Evolutionary conservation across 1,140 invertebrate species (phyloP).

Genomic region (Drosophila subpulchrella): DNA sequence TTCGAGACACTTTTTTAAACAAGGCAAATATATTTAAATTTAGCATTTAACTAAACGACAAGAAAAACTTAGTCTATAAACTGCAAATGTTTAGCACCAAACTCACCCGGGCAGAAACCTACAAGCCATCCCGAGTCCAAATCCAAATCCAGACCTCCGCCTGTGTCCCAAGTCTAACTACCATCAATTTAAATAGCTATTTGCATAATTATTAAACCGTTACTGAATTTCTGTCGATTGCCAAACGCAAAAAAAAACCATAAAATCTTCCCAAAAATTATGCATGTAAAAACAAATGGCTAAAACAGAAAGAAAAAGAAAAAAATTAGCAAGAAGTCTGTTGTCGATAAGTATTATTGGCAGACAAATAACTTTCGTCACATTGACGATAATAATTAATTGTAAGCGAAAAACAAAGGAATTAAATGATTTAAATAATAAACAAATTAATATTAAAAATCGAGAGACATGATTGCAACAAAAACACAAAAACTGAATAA

Average conservation of each 20-base stretch:
- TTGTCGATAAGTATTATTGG: constrained; percentile 83
- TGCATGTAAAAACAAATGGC: constrained; percentile 69
- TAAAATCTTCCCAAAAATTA: constrained; percentile 56
- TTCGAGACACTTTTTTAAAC: constrained; percentile 67
- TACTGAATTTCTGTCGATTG: constrained; percentile 68
- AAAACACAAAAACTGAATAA: constrained; percentile 77
- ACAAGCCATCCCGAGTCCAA: constrained; percentile 32
- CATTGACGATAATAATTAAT: constrained; percentile 84
- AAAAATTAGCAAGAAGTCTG: constrained; percentile 76
- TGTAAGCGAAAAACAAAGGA: constrained; percentile 71
- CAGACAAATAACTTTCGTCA: constrained; percentile 84
- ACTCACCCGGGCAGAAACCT: constrained; percentile 46
- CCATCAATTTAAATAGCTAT: constrained; percentile 78
- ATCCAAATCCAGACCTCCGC: constrained; percentile 35
- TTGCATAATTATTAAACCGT: constrained; percentile 78
- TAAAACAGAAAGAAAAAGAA: constrained; percentile 44
- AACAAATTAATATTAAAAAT: constrained; percentile 79
- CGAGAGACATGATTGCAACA: constrained; percentile 79
- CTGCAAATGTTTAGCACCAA: constrained; percentile 73
- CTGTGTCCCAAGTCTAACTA: constrained; percentile 51
- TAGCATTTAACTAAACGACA: constrained; percentile 75
- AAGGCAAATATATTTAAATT: constrained; percentile 68
- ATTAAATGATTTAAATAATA: constrained; percentile 83
- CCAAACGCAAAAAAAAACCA: constrained; percentile 40
- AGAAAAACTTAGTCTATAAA: constrained; percentile 67